Percentiles rank a stretch among this genome's conserved stretches.
Conservation (phyloP, 2,113 vertebrate species). For the Porphyrio hochstetteri region DNA sequence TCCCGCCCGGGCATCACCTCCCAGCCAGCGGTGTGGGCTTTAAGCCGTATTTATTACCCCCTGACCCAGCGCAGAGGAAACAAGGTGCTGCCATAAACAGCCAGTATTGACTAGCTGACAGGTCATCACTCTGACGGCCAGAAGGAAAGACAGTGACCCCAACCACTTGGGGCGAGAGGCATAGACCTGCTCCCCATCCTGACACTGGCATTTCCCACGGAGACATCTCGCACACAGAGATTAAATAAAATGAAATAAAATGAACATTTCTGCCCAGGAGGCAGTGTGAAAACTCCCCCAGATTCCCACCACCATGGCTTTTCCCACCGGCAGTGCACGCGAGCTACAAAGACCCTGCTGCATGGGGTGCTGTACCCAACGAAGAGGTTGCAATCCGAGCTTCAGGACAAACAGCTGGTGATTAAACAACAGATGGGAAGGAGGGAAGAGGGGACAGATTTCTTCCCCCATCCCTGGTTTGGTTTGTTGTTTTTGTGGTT, state of each 20-base stretch:
- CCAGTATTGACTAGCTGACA: neutral
- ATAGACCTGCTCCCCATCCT: fast-evolving
- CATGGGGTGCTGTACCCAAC: fast-evolving
- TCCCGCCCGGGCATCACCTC: neutral
- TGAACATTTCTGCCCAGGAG: neutral
- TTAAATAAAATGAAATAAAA: too few species aligned
- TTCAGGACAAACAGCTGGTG: conserved; percentile 49
- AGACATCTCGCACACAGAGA: neutral
- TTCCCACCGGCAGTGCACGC: fast-evolving
- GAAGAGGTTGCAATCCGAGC: conserved; percentile 11
- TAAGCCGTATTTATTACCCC: neutral
- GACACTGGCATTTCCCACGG: neutral
- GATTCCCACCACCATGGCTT: neutral
- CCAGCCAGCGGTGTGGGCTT: fast-evolving
- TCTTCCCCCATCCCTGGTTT: neutral
- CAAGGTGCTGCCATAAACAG: fast-evolving
- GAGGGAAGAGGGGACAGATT: conserved; percentile 1
- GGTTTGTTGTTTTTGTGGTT: too few species aligned
- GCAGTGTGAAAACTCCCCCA: neutral
- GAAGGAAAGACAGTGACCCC: neutral
- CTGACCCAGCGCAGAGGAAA: neutral
- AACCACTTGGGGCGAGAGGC: fast-evolving
- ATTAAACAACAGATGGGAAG: conserved; percentile 47
- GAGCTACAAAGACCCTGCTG: neutral
- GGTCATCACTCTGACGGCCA: fast-evolving